Percentiles rank a stretch among this genome's conserved stretches.
phyloP scores from a whole-genome alignment of 2,888 invertebrate species.

The Campoplex nolae region DNA sequence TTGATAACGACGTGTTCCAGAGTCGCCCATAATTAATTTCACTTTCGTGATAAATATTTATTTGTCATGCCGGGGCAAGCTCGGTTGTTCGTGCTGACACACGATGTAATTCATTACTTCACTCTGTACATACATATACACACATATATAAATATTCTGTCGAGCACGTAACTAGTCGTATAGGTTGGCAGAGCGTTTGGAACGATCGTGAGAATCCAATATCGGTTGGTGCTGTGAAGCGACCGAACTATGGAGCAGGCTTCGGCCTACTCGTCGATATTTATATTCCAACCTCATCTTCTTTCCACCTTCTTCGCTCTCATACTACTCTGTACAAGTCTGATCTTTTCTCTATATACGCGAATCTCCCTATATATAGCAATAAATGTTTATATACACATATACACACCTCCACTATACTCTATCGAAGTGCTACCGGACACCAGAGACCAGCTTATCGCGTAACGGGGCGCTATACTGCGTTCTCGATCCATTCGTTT shows the following conservation, averaged over 20 bases:
- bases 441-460: slow-evolving; percentile 81
- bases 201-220: slow-evolving; percentile 69
- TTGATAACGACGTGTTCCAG: slow-evolving; percentile 61
- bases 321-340: slow-evolving; percentile 31
- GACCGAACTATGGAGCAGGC: slow-evolving; percentile 55
- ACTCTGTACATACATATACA: slow-evolving; percentile 6
- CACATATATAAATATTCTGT: slow-evolving; percentile 24
- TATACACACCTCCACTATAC: slow-evolving; percentile 19
- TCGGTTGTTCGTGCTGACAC: slow-evolving; percentile 58
- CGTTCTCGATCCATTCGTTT: slow-evolving; percentile 78
- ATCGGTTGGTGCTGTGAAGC: slow-evolving; percentile 61
- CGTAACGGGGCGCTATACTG: slow-evolving; percentile 80
- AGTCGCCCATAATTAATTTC: slow-evolving; percentile 71
- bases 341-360: slow-evolving; percentile 37
- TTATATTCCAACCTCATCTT: slow-evolving; percentile 68
- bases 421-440: slow-evolving; percentile 80
- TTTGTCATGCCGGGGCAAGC: slow-evolving; percentile 58
- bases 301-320: slow-evolving; percentile 45
- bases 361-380: slow-evolving; percentile 35
- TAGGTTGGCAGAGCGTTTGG: slow-evolving; percentile 27
- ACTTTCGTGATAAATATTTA: slow-evolving; percentile 71
- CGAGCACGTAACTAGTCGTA: slow-evolving; percentile 41
- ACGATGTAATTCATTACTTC: slow-evolving; percentile 59
- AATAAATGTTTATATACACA: slow-evolving; percentile 15
- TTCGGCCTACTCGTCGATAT: slow-evolving; percentile 65